Conservation (phyloP, 1,140 invertebrate genomes). For the Papilio glaucus region DNA sequence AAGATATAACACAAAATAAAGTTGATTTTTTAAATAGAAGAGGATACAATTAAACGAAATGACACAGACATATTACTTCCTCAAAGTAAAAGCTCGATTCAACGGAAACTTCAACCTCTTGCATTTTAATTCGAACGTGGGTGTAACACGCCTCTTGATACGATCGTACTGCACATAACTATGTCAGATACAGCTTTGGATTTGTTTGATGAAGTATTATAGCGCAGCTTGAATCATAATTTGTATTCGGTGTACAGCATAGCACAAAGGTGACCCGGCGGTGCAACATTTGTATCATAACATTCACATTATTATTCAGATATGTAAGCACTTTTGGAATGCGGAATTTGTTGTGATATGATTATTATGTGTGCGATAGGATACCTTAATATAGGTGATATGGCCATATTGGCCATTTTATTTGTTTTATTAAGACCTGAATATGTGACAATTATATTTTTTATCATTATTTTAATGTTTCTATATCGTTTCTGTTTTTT, state of each 20-base stretch:
- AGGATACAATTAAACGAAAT: slow-evolving; percentile 44
- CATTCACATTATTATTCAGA: slow-evolving; percentile 24
- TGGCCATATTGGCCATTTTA: not conserved
- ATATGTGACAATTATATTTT: no score
- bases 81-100: slow-evolving; percentile 48
- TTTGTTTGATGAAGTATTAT: slow-evolving; percentile 37
- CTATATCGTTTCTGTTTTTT: no score
- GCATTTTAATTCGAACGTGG: slow-evolving; percentile 56
- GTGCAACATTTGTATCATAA: slow-evolving; percentile 30
- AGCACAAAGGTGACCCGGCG: slow-evolving; percentile 29
- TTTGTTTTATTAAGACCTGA: no score
- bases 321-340: not conserved
- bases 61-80: slow-evolving; percentile 77
- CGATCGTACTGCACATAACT: slow-evolving; percentile 55
- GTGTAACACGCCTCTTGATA: slow-evolving; percentile 49
- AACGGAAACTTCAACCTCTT: slow-evolving; percentile 37
- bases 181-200: slow-evolving; percentile 32
- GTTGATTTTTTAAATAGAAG: not conserved
- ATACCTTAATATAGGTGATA: not conserved
- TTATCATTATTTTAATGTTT: no score
- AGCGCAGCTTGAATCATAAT: slow-evolving; percentile 26
- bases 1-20: not conserved
- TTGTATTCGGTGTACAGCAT: slow-evolving; percentile 31
- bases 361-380: not conserved
- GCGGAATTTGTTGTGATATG: slow-evolving; percentile 22